Percentiles rank a stretch among this genome's conserved stretches.
These are phyloP conservation scores for Paracanthobrama guichenoti DNA, from an alignment of 2,113 vertebrate genomes.

Conservation along the genomic window DNA sequence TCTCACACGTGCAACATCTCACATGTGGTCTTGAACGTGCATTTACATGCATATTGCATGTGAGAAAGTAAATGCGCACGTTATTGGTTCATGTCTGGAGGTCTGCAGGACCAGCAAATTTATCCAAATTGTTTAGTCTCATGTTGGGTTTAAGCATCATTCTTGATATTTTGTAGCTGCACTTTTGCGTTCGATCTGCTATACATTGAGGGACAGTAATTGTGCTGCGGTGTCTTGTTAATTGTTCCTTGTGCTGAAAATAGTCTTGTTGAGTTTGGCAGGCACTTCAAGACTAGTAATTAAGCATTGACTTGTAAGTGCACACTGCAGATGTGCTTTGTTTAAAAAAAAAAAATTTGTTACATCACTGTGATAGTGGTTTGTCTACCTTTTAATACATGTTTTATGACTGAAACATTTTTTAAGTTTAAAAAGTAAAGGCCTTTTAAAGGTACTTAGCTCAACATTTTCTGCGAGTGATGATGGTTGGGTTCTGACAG, in stretches of 20 bases:
- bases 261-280: slow-evolving; percentile 14
- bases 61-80: background rate
- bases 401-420: background rate
- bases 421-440: background rate
- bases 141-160: background rate
- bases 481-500: background rate
- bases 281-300: slow-evolving; percentile 6
- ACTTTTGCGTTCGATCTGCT: background rate
- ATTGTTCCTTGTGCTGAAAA: slow-evolving; percentile 25
- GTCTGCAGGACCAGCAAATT: background rate
- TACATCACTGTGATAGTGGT: background rate
- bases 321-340: background rate
- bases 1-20: background rate
- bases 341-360: background rate
- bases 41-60: slow-evolving; percentile 4
- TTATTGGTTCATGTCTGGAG: background rate
- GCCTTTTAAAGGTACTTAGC: background rate
- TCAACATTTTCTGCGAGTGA: background rate
- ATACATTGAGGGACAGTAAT: slow-evolving; percentile 27
- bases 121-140: background rate
- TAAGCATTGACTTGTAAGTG: slow-evolving; percentile 34
- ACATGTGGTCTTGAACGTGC: background rate
- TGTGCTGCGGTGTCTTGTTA: slow-evolving; percentile 12
- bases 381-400: background rate
- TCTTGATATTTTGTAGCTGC: background rate